These are phyloP conservation scores for Sander vitreus DNA, from an alignment of 2,113 vertebrate genomes.

Conservation along the genomic window DNA sequence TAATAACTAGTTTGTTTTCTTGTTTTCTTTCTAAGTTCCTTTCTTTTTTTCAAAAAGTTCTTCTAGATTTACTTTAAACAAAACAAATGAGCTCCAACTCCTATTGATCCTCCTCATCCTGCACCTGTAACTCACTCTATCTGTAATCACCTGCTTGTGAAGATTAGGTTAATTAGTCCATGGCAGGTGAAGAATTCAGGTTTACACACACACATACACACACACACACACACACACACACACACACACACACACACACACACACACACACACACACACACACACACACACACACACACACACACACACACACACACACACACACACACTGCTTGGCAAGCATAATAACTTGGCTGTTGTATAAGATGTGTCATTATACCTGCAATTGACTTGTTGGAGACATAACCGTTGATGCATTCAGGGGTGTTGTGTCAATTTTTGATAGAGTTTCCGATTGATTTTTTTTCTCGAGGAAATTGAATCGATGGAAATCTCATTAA, in stretches of 20 bases:
- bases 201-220: slow-evolving; percentile 9
- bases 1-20: background rate
- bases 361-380: slow-evolving; percentile 70
- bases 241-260: slow-evolving; percentile 1
- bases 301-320: slow-evolving; percentile 3
- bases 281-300: background rate
- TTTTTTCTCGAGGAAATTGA: slow-evolving; percentile 70
- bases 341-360: slow-evolving; percentile 54
- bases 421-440: slow-evolving; percentile 72
- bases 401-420: slow-evolving; percentile 51
- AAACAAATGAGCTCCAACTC: slow-evolving; percentile 11
- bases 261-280: slow-evolving; percentile 16
- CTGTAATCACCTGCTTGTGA: slow-evolving; percentile 49
- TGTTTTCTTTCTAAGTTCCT: background rate
- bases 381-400: slow-evolving; percentile 60
- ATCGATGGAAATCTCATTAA: slow-evolving; percentile 81
- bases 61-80: slow-evolving; percentile 12
- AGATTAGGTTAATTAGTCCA: slow-evolving; percentile 65
- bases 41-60: background rate
- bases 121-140: slow-evolving; percentile 34
- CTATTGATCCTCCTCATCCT: slow-evolving; percentile 44
- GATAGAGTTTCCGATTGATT: slow-evolving; percentile 75
- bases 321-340: background rate
- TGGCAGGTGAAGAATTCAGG: slow-evolving; percentile 42
- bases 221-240: background rate